Percentiles rank a stretch among this genome's conserved stretches.
Conservation (phyloP, 2,888 invertebrate genomes). For the Ochropleura plecta region DNA sequence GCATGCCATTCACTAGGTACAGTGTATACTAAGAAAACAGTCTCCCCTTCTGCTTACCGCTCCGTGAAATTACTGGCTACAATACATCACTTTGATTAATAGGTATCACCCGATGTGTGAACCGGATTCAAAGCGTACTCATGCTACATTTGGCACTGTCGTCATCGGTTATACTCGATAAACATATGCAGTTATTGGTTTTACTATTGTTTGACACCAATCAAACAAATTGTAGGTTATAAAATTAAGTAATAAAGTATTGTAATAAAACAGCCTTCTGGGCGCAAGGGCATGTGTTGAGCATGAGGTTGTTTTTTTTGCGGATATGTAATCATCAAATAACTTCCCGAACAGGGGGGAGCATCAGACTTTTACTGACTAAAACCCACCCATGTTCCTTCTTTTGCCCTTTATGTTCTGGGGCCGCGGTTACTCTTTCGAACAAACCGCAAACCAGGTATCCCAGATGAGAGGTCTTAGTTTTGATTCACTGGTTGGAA, state of each 20-base stretch:
- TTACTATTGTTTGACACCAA: constrained; percentile 25
- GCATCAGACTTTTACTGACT: no score
- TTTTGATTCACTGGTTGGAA: neutral
- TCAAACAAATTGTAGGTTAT: neutral
- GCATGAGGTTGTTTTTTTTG: neutral
- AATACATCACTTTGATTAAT: constrained; percentile 51
- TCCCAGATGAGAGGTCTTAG: no score
- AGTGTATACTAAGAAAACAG: constrained; percentile 14
- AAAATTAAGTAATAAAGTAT: neutral
- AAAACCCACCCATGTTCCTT: no score
- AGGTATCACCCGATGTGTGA: constrained; percentile 31
- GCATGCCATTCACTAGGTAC: constrained; percentile 16
- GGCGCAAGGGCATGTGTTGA: neutral
- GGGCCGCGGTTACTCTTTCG: no score
- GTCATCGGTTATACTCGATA: constrained; percentile 55
- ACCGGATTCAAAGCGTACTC: constrained; percentile 50
- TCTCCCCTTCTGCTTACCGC: constrained; percentile 16
- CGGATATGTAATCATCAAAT: no score
- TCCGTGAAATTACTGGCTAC: constrained; percentile 43
- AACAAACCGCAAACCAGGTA: no score
- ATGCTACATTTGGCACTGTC: constrained; percentile 65
- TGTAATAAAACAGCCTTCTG: neutral
- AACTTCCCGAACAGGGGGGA: no score
- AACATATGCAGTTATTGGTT: constrained; percentile 51
- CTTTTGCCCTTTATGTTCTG: no score